Evolutionary conservation across 92 coral and sea anemone genomes (phyloP).

Genomic region (Umimayanthus kanabou): DNA sequence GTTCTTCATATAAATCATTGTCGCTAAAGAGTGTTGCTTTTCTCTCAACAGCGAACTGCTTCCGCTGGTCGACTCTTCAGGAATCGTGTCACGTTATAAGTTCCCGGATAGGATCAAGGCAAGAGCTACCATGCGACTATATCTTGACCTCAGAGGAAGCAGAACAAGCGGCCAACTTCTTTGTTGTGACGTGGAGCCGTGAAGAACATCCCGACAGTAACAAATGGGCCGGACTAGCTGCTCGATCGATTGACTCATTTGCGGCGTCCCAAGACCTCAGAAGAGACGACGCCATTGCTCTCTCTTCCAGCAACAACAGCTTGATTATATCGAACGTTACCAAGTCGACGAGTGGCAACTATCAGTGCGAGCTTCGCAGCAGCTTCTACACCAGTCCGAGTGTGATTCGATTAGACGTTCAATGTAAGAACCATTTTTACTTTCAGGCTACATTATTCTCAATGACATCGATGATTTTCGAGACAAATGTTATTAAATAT

Average conservation of each 20-base stretch:
- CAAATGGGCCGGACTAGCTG: slow-evolving; percentile 46
- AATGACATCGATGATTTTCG: not conserved
- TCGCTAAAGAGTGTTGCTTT: not conserved
- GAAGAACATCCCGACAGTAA: slow-evolving; percentile 42
- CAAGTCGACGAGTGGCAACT: slow-evolving; percentile 31
- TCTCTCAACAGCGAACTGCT: slow-evolving; percentile 6
- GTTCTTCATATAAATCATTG: not conserved
- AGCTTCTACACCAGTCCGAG: slow-evolving; percentile 56
- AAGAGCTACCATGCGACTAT: slow-evolving; percentile 46
- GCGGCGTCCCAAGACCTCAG: slow-evolving; percentile 26
- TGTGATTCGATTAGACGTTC: slow-evolving; percentile 40
- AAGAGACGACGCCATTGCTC: not conserved
- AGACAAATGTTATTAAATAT: not conserved
- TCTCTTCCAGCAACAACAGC: slow-evolving; percentile 21
- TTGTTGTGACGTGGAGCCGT: slow-evolving; percentile 51
- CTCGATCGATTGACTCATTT: slow-evolving; percentile 34
- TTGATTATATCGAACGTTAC: slow-evolving; percentile 41
- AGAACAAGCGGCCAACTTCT: slow-evolving; percentile 27
- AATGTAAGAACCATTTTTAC: slow-evolving; percentile 37
- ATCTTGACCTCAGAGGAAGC: slow-evolving; percentile 41
- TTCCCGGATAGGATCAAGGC: slow-evolving; percentile 35
- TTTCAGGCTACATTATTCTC: not conserved
- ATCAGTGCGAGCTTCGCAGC: slow-evolving; percentile 57
- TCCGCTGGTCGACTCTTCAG: slow-evolving; percentile 51
- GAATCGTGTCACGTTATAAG: slow-evolving; percentile 49